Evolutionary conservation across 2,113 vertebrate genomes (phyloP), one percentile per base, ranked within the genome.

Genomic region (Amazona guildingii): DNA sequence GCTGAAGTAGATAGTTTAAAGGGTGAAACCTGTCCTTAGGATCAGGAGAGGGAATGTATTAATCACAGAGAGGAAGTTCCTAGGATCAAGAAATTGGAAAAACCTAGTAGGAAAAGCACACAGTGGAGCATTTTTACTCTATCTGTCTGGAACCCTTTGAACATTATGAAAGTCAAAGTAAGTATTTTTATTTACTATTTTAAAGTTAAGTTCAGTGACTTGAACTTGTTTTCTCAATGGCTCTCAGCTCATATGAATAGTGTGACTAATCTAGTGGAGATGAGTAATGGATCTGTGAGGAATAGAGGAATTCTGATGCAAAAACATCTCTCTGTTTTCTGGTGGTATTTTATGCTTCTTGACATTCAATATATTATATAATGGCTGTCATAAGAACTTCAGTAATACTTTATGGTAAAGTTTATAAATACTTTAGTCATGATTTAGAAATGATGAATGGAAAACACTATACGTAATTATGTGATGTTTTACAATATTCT

Each of bases 361-460:
- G 39, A 31, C 93, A 81, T 97, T 74, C 91, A 88, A 80, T 95
- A 79, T 54, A 92, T 97, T 95, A 97, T 88, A 91, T 84, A 93
- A 95, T 73, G 86, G 69, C 92, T 97, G 97, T 91, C 96, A 97
- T 95, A 90, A 92, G 72, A 97, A 95, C 86, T 83, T 86, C 9
- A 91, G 91, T 91, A 93, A 63, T 94, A 68, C 91, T 88, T 87
- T 84, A 94, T 55, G 83, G 72, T 75, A 84, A 93, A 88, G 62
- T 96, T 97, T 95, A 94, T 90, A 86, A 98, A 97, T 85, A 74
- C 83, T 96, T 97, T 59, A 93, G 90, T 97, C 97, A 92, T 97
- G 92, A 97, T 98, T 97, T 95, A 90, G 95, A 97, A 89, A 84
- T 84, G 95, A 98, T 91, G 88, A 90, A 93, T 95, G 94, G 86